Conservation (phyloP, 2,113 vertebrate species). For the Bostrychus sinensis region DNA sequence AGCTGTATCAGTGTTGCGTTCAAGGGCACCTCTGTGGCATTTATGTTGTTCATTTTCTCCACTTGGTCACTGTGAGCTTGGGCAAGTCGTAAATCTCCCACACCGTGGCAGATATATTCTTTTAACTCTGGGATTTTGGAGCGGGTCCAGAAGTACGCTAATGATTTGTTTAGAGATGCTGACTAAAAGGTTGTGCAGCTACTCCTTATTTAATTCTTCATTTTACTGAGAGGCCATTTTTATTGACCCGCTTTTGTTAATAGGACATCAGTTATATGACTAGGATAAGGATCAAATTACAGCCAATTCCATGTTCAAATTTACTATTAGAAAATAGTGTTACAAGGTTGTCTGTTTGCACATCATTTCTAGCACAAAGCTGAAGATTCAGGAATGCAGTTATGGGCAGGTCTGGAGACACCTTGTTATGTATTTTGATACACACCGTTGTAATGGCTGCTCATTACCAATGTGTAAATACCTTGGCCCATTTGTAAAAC, state of each 20-base stretch:
- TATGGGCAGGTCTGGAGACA: neutral
- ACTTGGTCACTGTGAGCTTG: slow-evolving; percentile 45
- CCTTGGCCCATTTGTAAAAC: neutral
- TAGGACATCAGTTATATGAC: slow-evolving; percentile 9
- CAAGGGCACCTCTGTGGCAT: slow-evolving; percentile 51
- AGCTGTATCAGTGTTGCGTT: slow-evolving; percentile 35
- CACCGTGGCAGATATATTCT: slow-evolving; percentile 55
- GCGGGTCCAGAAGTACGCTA: slow-evolving; percentile 33
- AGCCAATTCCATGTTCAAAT: slow-evolving; percentile 3
- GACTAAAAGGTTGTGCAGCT: slow-evolving; percentile 49
- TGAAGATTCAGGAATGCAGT: neutral
- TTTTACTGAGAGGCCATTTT: slow-evolving; percentile 40
- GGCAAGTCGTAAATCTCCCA: slow-evolving; percentile 37
- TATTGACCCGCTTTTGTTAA: slow-evolving; percentile 17
- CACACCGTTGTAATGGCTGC: neutral
- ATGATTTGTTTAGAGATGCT: slow-evolving; percentile 56
- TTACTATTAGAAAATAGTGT: neutral
- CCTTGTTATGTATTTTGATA: neutral
- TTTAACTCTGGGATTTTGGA: slow-evolving; percentile 52
- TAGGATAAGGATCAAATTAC: slow-evolving; percentile 7
- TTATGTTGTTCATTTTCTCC: slow-evolving; percentile 48
- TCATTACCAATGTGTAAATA: neutral
- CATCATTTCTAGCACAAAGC: neutral
- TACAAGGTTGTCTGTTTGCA: slow-evolving; percentile 1
- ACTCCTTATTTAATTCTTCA: slow-evolving; percentile 37